phyloP scores from a whole-genome alignment of 2,888 invertebrate genomes.

The Andricus curvator region DNA sequence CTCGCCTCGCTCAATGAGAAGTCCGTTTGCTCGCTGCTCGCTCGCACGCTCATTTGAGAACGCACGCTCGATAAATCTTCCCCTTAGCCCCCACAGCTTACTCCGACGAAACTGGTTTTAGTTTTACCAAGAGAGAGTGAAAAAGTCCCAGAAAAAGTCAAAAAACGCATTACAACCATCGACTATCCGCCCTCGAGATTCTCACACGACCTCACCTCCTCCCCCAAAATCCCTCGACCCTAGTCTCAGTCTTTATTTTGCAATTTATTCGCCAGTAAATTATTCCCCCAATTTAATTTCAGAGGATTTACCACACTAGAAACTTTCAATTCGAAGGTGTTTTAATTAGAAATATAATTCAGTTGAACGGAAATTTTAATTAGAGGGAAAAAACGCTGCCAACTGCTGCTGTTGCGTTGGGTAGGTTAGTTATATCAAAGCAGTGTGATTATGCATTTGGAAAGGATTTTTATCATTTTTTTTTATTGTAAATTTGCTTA shows the following conservation, averaged over 20 bases:
- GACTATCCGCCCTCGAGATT: conserved; percentile 11
- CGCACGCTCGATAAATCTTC: conserved; percentile 12
- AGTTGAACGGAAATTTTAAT: neutral
- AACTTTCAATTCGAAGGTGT: neutral
- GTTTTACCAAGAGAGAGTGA: conserved; percentile 12
- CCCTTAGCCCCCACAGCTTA: neutral
- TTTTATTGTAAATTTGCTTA: too few relatives aligned
- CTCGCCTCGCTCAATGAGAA: conserved; percentile 26
- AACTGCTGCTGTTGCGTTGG: neutral
- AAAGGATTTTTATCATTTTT: neutral
- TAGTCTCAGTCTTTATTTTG: neutral
- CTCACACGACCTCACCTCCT: conserved; percentile 10
- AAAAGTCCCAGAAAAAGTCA: conserved; percentile 11
- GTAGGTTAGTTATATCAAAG: neutral
- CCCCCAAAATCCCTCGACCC: conserved; percentile 2
- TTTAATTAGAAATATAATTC: conserved; percentile 5
- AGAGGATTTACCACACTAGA: neutral
- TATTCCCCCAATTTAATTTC: neutral
- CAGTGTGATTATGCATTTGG: neutral
- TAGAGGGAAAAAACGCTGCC: neutral
- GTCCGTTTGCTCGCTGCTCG: conserved; percentile 42
- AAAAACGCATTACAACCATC: conserved; percentile 6
- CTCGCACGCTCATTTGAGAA: conserved; percentile 29
- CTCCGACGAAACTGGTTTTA: neutral
- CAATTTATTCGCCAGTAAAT: neutral